phyloP scores from a whole-genome alignment of 2,797 vertebrate species.

The Potorous gilbertii region DNA sequence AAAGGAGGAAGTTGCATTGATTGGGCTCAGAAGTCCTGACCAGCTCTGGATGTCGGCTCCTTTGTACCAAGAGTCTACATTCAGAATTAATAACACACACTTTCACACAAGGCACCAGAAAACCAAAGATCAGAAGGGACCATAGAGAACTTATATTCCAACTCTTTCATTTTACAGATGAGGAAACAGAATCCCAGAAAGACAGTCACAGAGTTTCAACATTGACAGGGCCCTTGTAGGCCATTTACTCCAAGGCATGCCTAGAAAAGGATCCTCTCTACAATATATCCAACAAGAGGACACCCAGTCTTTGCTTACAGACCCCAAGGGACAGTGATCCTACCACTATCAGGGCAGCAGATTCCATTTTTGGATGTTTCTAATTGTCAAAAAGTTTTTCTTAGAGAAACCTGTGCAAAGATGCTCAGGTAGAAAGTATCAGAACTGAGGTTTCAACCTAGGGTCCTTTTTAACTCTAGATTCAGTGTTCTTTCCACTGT shows the following conservation, averaged over 20 bases:
- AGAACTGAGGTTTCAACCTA: background rate
- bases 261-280: background rate
- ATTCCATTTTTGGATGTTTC: background rate
- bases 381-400: background rate
- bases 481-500: background rate
- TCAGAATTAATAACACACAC: background rate
- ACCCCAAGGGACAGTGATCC: background rate
- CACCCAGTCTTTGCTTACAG: background rate
- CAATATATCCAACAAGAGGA: background rate
- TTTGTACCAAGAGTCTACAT: background rate
- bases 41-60: background rate
- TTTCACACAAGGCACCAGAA: background rate
- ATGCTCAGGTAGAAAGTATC: background rate
- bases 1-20: background rate
- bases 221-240: background rate
- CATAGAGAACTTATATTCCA: background rate
- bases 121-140: background rate
- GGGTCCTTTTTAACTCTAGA: background rate
- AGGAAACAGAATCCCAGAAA: background rate
- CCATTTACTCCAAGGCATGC: background rate
- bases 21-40: background rate
- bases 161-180: background rate
- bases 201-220: background rate
- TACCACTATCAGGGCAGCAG: background rate
- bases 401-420: background rate